These are phyloP conservation scores for Brachyistius frenatus DNA, from an alignment of 2,113 vertebrate species.

Conservation along the genomic window DNA sequence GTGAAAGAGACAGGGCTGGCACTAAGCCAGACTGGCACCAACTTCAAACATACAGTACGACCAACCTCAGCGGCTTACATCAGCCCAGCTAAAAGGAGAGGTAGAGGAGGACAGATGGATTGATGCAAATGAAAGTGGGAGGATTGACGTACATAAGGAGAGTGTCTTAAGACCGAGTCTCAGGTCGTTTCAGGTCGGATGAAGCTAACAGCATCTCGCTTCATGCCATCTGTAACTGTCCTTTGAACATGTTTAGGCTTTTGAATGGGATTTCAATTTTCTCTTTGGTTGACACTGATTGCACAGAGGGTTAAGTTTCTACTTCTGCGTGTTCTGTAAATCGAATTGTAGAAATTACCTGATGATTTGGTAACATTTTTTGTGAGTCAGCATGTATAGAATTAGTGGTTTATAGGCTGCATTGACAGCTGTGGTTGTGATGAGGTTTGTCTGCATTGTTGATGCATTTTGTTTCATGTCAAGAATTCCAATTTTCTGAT, in stretches of 20 bases:
- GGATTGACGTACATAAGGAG: constrained; percentile 64
- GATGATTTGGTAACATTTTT: constrained; percentile 30
- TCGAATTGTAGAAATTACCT: constrained; percentile 32
- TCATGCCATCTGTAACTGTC: constrained; percentile 54
- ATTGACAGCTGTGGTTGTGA: constrained; percentile 23
- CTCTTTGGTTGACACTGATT: constrained; percentile 47
- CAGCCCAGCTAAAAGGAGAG: constrained; percentile 69
- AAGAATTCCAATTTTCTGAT: not conserved
- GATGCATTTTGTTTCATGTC: constrained; percentile 9
- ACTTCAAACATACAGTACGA: constrained; percentile 80
- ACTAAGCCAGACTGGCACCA: constrained; percentile 77
- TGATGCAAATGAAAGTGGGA: constrained; percentile 74
- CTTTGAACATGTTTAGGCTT: constrained; percentile 51
- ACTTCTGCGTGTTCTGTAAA: constrained; percentile 28
- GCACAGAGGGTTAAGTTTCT: constrained; percentile 26
- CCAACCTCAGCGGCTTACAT: constrained; percentile 77
- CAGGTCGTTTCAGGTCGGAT: constrained; percentile 64
- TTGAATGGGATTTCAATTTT: constrained; percentile 42
- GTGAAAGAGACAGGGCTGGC: constrained; percentile 74
- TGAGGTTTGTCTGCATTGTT: constrained; percentile 13
- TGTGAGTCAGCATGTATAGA: constrained; percentile 32
- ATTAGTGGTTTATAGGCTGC: constrained; percentile 15
- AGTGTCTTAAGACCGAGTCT: constrained; percentile 58
- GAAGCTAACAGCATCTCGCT: constrained; percentile 55
- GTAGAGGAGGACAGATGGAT: constrained; percentile 75